Evolutionary conservation across 1,140 invertebrate species (phyloP), one percentile per base, ranked within the genome.

Genomic region (Papilio machaon): DNA sequence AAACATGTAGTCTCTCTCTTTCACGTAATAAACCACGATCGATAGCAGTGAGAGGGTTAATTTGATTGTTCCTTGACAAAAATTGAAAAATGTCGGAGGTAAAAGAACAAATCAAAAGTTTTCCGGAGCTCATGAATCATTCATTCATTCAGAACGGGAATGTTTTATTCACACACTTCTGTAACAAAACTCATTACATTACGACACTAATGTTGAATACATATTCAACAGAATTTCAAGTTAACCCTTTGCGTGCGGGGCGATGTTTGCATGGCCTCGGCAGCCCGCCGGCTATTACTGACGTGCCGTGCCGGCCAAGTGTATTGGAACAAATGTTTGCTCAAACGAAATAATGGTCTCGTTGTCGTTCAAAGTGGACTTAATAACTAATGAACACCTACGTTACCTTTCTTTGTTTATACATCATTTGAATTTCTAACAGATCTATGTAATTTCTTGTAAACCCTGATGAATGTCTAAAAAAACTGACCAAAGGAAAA

Each of bases 131-230:
- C 77, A 79, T 79, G 46, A 67, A 79, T 79, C 38, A 79, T 79
- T 79, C 60, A 79, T 79, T n/a, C 30, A n/a, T 77, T 35, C 75
- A 54, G 75, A 79, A 79, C 10, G 38, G 38, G 23, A 47, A 79
- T 79, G 54, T 79, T 79, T 67, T 79, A 78, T 78, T 78, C 58
- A 79, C 60, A 79, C 60, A 67, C 77, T 79, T 79, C 60, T 67
- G 38, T 19, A 79, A 79, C 77, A 79, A 79, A 79, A 79, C 77
- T 79, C 77, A 79, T 79, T 79, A 79, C 77, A 79, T 79, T 79
- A 79, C 77, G 60, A 79, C 77, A 79, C 77, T 79, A 79, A 79
- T 79, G 77, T 79, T 64, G 54, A 67, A 79, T 79, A 79, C 77
- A 79, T 79, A 79, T 79, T 79, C 77, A 79, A 78, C 52, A 47